Base-by-base conservation (phyloP, 2,113 vertebrate genomes). In the human (Homo sapiens) region DNA sequence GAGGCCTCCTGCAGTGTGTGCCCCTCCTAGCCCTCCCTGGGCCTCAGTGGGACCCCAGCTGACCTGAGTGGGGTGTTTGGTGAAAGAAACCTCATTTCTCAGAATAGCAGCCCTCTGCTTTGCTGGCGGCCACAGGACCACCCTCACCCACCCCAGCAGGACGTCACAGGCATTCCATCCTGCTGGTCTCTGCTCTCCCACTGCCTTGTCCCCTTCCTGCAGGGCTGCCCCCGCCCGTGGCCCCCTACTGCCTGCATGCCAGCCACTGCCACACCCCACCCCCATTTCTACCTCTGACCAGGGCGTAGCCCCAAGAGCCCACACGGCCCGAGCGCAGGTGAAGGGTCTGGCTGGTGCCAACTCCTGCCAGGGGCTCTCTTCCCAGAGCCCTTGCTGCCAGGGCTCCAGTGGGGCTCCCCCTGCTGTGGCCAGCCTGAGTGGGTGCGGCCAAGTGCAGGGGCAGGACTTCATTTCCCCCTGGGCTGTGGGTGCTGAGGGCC, bases 1-100 rank as follows among this genome's bases (percentile, higher is more conserved):
- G 38, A 5, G 17, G 16, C 43, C 59, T 48, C 0, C 22, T 3
- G n/a, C 50, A 45, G 32, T 5, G 0, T 6, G 22, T 40, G 82
- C 18, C 20, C 55, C 55, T 45, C 27, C 6, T 8, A 38, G 8
- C 52, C 75, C 55, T 72, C 43, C 55, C 84, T 79, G 52, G 75
- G 40, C 40, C 25, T 86, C 73, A 8, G 11, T 3, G 35, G 78
- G 61, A 45, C 40, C 84, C 25, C 35, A 78, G 57, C 73, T 27
- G 52, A 92, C 59, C 23, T 6, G 6, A 85, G 78, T 57, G 50
- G 72, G 61, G 27, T 45, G 3, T 87, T 68, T 3, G 30, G 50
- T 79, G 40, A 30, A 59, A 45, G 75, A 48, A 75, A 32, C n/a
- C 52, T 88, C 12, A 8, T 32, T 76, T 80, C 25, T 22, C 50